A percentile compares a stretch with the other conserved stretches of the same genome.
Evolutionary conservation across 2,113 vertebrate genomes (phyloP).

Genomic region (Pelodiscus sinensis): DNA sequence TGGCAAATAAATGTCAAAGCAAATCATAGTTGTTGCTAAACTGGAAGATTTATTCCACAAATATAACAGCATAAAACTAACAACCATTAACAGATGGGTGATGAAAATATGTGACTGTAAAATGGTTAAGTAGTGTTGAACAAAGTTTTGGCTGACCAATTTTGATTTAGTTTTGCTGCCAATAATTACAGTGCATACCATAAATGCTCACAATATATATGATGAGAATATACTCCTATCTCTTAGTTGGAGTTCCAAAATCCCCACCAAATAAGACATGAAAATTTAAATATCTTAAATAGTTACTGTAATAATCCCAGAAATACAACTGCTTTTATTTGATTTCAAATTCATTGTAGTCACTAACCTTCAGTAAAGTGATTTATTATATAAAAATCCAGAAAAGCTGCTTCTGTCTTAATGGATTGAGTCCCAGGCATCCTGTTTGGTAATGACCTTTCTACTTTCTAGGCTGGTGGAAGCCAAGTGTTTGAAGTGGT

Average conservation of each 20-base stretch:
- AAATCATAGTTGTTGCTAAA: conserved; percentile 6
- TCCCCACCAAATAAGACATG: neutral
- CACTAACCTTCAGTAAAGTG: neutral
- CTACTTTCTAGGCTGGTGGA: neutral
- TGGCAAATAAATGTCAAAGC: conserved; percentile 10
- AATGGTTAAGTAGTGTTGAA: neutral
- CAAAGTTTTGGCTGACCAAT: neutral
- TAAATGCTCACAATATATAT: neutral
- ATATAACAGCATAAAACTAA: neutral
- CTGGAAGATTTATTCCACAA: neutral
- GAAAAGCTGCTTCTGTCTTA: conserved; percentile 15
- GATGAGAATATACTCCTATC: neutral
- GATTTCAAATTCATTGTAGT: neutral
- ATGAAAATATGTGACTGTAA: neutral
- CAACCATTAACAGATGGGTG: neutral
- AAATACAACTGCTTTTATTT: neutral
- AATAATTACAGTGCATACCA: neutral
- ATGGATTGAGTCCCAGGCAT: conserved; percentile 2
- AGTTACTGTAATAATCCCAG: conserved; percentile 4
- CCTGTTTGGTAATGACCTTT: neutral
- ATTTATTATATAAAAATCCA: conserved; percentile 28
- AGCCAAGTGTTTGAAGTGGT: neutral
- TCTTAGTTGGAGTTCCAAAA: neutral
- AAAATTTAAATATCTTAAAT: neutral
- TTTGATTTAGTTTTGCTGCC: neutral